Evolutionary conservation across 2,113 vertebrate genomes (phyloP).

Genomic region (Triplophysa dalaica): DNA sequence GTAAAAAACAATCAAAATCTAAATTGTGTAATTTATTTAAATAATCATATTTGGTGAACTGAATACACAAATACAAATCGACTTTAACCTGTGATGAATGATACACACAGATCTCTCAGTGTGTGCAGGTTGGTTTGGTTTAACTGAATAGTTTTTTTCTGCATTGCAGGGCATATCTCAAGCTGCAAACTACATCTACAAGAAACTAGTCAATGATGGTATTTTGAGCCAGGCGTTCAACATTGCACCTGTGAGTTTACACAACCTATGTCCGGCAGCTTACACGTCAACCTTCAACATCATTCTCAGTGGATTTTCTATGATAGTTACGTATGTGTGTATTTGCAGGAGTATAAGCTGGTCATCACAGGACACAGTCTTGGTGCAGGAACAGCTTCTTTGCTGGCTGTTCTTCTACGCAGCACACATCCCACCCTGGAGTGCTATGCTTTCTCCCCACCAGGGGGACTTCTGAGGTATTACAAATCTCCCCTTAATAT

Average conservation of each 20-base stretch:
- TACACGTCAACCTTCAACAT: background rate
- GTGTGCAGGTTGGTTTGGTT: background rate
- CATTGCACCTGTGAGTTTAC: slow-evolving; percentile 79
- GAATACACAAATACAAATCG: no score
- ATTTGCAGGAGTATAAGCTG: slow-evolving; percentile 85
- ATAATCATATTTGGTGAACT: background rate
- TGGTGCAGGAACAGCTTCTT: slow-evolving; percentile 84
- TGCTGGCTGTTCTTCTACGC: slow-evolving; percentile 83
- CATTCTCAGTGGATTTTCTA: background rate
- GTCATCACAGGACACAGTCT: slow-evolving; percentile 95
- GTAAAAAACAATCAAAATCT: slow-evolving; percentile 58
- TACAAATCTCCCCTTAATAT: no score
- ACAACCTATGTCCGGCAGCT: no score
- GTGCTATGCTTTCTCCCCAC: slow-evolving; percentile 93
- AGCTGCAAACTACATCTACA: slow-evolving; percentile 87
- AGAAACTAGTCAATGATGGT: slow-evolving; percentile 85
- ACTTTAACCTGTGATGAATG: no score
- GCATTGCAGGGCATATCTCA: slow-evolving; percentile 86
- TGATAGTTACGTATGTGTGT: slow-evolving; percentile 32
- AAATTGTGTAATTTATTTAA: background rate
- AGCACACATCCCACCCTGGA: slow-evolving; percentile 77
- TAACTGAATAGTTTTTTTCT: background rate
- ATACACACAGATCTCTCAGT: background rate
- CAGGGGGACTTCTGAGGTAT: slow-evolving; percentile 93
- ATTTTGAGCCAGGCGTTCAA: slow-evolving; percentile 93